Conservation (phyloP, 2,888 invertebrate species). For the Phaonia tiefii region DNA sequence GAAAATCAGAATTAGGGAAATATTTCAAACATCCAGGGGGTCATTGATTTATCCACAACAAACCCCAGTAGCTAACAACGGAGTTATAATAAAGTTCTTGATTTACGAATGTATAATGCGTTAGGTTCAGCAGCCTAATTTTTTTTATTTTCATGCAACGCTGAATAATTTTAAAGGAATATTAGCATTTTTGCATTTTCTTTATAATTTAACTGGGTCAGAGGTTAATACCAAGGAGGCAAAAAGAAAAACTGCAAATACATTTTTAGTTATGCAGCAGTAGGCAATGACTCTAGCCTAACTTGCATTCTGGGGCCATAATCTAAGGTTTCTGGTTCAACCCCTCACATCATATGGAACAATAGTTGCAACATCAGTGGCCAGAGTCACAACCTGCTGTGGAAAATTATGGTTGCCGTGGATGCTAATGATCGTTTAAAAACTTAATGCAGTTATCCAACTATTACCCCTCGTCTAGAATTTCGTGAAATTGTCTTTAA, state of each 20-base stretch:
- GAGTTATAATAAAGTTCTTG: slow-evolving; percentile 17
- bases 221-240: slow-evolving; percentile 9
- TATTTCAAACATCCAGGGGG: no score
- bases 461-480: slow-evolving; percentile 15
- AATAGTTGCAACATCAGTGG: slow-evolving; percentile 32
- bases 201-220: slow-evolving; percentile 32
- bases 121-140: slow-evolving; percentile 21
- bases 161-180: neutral
- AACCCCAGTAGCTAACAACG: slow-evolving; percentile 30
- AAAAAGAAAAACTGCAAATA: slow-evolving; percentile 28
- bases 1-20: no score
- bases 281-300: slow-evolving; percentile 14
- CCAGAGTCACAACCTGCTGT: slow-evolving; percentile 36
- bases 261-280: slow-evolving; percentile 30
- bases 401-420: slow-evolving; percentile 56
- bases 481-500: neutral
- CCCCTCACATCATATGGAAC: neutral
- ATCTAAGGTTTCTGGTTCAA: slow-evolving; percentile 33
- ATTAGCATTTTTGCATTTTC: slow-evolving; percentile 2
- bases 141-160: slow-evolving; percentile 8
- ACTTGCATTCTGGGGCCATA: slow-evolving; percentile 45
- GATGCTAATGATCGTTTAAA: slow-evolving; percentile 61
- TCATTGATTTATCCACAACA: neutral
- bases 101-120: slow-evolving; percentile 19
- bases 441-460: slow-evolving; percentile 47